Evolutionary conservation across 2,888 invertebrate species (phyloP).

Genomic region (Nudaria mundana): DNA sequence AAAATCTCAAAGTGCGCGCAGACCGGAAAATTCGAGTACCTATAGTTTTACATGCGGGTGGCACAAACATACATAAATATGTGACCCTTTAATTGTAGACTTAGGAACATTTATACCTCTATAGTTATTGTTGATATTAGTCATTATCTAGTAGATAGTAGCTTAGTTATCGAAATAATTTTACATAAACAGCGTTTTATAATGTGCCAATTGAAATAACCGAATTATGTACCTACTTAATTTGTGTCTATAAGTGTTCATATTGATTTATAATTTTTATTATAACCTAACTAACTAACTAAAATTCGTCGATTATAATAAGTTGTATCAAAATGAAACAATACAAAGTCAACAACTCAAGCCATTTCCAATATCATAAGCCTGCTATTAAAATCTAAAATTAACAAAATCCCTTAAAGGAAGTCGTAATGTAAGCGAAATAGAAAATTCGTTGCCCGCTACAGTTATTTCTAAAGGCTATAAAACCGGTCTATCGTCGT

Average conservation of each 20-base stretch:
- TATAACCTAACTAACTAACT: too few species aligned
- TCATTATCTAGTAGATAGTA: too few species aligned
- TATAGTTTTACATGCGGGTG: conserved; percentile 68
- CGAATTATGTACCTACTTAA: too few species aligned
- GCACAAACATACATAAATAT: conserved; percentile 45
- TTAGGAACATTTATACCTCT: too few species aligned
- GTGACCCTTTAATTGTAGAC: conserved; percentile 34
- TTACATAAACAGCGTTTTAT: too few species aligned
- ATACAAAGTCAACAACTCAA: not conserved
- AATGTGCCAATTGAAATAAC: too few species aligned
- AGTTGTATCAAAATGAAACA: not conserved
- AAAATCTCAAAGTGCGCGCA: conserved; percentile 66
- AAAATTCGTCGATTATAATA: too few species aligned
- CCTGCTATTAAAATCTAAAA: conserved; percentile 26
- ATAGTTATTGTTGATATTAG: too few species aligned
- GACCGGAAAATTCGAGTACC: conserved; percentile 71
- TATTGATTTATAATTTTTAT: too few species aligned
- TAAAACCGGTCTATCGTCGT: conserved; percentile 50
- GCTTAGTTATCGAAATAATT: too few species aligned
- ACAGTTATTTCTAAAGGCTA: conserved; percentile 61
- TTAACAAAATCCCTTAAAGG: conserved; percentile 32
- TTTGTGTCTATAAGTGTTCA: too few species aligned
- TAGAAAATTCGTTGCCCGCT: conserved; percentile 47
- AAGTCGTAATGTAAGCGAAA: conserved; percentile 43
- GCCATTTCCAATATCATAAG: conserved; percentile 6